Evolutionary conservation across 2,888 invertebrate genomes (phyloP).

Genomic region (Hylaea fasciaria): DNA sequence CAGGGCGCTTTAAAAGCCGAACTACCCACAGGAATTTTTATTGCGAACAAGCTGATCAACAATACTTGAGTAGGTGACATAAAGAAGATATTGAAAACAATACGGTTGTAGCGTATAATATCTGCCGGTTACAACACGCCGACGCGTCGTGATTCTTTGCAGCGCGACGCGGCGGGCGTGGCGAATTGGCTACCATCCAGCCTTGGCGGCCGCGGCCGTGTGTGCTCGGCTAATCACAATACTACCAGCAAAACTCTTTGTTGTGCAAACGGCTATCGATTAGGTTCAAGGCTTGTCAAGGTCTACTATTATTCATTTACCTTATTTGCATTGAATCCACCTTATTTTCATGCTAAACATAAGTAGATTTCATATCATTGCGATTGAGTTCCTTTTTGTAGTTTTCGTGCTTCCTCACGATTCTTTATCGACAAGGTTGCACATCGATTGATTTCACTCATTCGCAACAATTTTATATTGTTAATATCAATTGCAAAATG

Average conservation of each 20-base stretch:
- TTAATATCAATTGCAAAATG: slow-evolving; percentile 4
- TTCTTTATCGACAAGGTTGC: neutral
- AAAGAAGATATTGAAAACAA: neutral
- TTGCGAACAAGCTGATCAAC: neutral
- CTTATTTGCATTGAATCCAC: neutral
- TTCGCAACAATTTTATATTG: neutral
- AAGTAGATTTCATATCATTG: slow-evolving; percentile 4
- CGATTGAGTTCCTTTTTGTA: slow-evolving; percentile 8
- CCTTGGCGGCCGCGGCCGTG: slow-evolving; percentile 43
- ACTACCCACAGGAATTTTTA: too few species aligned
- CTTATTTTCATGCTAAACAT: neutral
- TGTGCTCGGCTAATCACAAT: slow-evolving; percentile 42
- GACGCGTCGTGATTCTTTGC: neutral
- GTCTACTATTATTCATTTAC: slow-evolving; percentile 6
- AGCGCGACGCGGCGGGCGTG: slow-evolving; percentile 16
- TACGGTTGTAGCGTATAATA: slow-evolving; percentile 2
- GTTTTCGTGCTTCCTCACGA: slow-evolving; percentile 14
- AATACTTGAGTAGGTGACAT: neutral
- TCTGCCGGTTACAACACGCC: neutral
- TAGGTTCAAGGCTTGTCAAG: slow-evolving; percentile 41
- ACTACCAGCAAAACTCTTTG: slow-evolving; percentile 19
- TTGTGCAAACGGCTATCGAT: slow-evolving; percentile 37
- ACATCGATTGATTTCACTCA: slow-evolving; percentile 2
- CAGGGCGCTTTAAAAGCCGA: too few species aligned
- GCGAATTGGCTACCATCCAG: slow-evolving; percentile 44